These are phyloP conservation scores for Pelvicachromis taeniatus DNA, from an alignment of 2,113 vertebrate species.

Conservation along the genomic window DNA sequence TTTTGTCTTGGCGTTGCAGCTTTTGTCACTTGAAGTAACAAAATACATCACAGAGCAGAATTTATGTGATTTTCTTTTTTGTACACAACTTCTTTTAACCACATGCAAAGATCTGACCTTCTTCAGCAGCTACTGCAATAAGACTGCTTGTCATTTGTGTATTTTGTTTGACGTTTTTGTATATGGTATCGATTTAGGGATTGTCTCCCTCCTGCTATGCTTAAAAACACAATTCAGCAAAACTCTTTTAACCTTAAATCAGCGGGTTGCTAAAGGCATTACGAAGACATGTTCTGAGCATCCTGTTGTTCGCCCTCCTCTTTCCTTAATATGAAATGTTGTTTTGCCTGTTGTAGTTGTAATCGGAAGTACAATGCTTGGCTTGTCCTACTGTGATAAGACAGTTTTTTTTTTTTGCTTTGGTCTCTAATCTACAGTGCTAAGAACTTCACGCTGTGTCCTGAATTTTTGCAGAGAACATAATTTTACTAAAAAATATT, in stretches of 20 bases:
- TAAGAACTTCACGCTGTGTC: neutral
- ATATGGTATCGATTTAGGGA: neutral
- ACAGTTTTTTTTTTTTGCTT: neutral
- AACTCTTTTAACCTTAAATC: neutral
- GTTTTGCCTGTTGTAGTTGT: neutral
- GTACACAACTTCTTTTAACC: neutral
- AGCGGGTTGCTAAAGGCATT: neutral
- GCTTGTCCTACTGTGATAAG: neutral
- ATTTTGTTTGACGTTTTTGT: neutral
- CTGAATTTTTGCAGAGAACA: neutral
- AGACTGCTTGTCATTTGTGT: neutral
- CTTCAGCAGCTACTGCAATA: neutral
- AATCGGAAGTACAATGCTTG: neutral
- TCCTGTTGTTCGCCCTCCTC: neutral
- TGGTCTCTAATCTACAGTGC: neutral
- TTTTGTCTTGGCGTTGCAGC: slow-evolving; percentile 30
- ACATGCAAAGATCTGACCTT: neutral
- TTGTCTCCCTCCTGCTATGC: neutral
- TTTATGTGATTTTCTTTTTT: neutral
- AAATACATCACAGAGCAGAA: neutral
- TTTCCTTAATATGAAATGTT: neutral
- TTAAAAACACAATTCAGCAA: neutral
- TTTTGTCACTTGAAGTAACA: slow-evolving; percentile 19
- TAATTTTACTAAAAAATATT: neutral
- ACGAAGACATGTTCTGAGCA: neutral